Evolutionary conservation across 2,113 vertebrate species (phyloP).

Genomic region (Apeltes quadracus): DNA sequence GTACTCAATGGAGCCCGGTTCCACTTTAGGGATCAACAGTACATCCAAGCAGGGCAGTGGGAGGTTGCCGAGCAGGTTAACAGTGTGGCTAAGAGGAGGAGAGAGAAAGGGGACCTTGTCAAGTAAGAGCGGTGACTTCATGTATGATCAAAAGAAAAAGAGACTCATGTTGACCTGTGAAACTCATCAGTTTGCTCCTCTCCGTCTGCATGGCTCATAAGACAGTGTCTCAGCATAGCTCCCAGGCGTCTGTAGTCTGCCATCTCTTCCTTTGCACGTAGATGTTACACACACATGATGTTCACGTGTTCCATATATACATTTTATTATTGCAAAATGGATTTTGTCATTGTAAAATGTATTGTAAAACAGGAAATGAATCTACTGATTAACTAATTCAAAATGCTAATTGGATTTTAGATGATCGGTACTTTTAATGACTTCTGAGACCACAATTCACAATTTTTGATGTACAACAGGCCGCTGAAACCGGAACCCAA

Average conservation of each 20-base stretch:
- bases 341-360: not conserved
- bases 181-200: slow-evolving; percentile 91
- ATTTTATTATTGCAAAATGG: not conserved
- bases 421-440: not conserved
- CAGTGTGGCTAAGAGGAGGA: slow-evolving; percentile 81
- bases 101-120: fast-evolving
- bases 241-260: slow-evolving; percentile 87
- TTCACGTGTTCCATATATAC: not conserved
- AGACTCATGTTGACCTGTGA: slow-evolving; percentile 81
- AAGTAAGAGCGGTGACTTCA: not conserved
- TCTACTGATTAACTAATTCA: too few species aligned
- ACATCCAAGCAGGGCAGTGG: slow-evolving; percentile 90
- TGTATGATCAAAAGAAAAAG: not conserved
- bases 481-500: not conserved
- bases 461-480: not conserved
- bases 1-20: slow-evolving; percentile 87
- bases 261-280: slow-evolving; percentile 85
- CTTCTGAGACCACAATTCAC: not conserved
- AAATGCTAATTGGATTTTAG: not conserved
- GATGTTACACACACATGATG: not conserved
- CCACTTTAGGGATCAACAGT: slow-evolving; percentile 86
- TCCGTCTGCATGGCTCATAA: slow-evolving; percentile 86
- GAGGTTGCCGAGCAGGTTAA: slow-evolving; percentile 92
- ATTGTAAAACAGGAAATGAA: too few species aligned
- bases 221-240: slow-evolving; percentile 89